Percentiles rank a stretch among this genome's conserved stretches.
phyloP scores from a whole-genome alignment of 35 echinoderm and acorn worm genomes.

The Amphiura filiformis region DNA sequence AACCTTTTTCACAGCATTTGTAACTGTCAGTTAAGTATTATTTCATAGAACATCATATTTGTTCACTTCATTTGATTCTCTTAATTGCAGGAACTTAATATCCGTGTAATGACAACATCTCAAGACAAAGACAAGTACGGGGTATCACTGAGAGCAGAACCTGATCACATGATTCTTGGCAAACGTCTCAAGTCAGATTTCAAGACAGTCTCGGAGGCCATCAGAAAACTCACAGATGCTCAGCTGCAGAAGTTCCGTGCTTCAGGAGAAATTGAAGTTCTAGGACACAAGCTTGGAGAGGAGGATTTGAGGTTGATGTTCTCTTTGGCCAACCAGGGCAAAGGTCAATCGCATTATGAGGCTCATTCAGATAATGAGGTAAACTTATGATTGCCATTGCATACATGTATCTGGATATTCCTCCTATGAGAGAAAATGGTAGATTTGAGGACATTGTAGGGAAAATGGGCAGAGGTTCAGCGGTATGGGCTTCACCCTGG shows the following conservation, averaged over 20 bases:
- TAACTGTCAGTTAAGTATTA: too few species aligned
- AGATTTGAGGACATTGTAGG: too few species aligned
- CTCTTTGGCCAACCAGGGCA: slow-evolving; percentile 41
- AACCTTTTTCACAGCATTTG: too few species aligned
- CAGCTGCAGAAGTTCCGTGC: slow-evolving; percentile 80
- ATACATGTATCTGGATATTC: too few species aligned
- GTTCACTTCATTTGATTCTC: background rate
- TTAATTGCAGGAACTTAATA: slow-evolving; percentile 76
- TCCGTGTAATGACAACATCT: slow-evolving; percentile 74
- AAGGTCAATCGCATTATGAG: slow-evolving; percentile 67
- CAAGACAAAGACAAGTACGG: slow-evolving; percentile 92
- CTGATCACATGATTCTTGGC: slow-evolving; percentile 85
- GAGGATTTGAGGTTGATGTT: slow-evolving; percentile 80
- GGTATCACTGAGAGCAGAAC: slow-evolving; percentile 78
- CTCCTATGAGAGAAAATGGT: too few species aligned
- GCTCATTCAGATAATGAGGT: slow-evolving; percentile 97
- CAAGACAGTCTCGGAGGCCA: slow-evolving; percentile 69
- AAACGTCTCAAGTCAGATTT: slow-evolving; percentile 84
- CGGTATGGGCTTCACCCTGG: too few species aligned
- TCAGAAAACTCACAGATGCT: slow-evolving; percentile 68
- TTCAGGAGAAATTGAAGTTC: slow-evolving; percentile 76
- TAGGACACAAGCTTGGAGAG: slow-evolving; percentile 68
- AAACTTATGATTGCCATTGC: too few species aligned
- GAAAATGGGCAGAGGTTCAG: too few species aligned
- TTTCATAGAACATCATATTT: too few species aligned